A percentile compares a stretch with the other conserved stretches of the same genome.
Evolutionary conservation across 2,797 vertebrate genomes (phyloP).

Genomic region (Cyprinella venusta): DNA sequence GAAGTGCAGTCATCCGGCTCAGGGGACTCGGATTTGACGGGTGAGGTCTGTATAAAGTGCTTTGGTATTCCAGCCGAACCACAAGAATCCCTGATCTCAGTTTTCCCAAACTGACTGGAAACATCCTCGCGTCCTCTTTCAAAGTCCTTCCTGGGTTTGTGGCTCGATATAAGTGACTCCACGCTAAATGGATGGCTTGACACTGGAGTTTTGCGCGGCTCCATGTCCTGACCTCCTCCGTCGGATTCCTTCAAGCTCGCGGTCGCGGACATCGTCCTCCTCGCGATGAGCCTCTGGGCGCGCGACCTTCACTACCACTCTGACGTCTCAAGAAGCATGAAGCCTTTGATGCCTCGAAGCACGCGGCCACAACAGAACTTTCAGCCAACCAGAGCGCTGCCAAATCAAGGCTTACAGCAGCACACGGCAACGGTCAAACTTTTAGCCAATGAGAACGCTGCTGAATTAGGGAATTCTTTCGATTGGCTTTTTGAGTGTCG

Average conservation of each 20-base stretch:
- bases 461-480: background rate
- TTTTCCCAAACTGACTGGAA: slow-evolving; percentile 37
- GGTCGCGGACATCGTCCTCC: slow-evolving; percentile 35
- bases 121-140: slow-evolving; percentile 50
- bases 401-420: slow-evolving; percentile 42
- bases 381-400: slow-evolving; percentile 69
- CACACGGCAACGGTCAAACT: background rate
- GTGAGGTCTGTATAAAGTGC: slow-evolving; percentile 65
- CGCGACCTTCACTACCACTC: slow-evolving; percentile 29
- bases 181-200: slow-evolving; percentile 78
- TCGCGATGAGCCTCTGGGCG: background rate
- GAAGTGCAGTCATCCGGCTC: slow-evolving; percentile 73
- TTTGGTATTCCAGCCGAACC: slow-evolving; percentile 55
- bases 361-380: slow-evolving; percentile 42
- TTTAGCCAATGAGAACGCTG: slow-evolving; percentile 41
- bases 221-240: slow-evolving; percentile 52
- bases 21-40: slow-evolving; percentile 74
- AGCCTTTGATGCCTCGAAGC: slow-evolving; percentile 23
- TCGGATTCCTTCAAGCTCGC: slow-evolving; percentile 65
- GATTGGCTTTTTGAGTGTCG: slow-evolving; percentile 37
- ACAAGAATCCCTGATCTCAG: slow-evolving; percentile 61
- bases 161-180: slow-evolving; percentile 77
- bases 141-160: slow-evolving; percentile 55
- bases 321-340: slow-evolving; percentile 24
- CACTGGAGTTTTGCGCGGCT: slow-evolving; percentile 56